Conservation (phyloP, 2,797 vertebrate genomes). For the Spinus olivaceus region DNA sequence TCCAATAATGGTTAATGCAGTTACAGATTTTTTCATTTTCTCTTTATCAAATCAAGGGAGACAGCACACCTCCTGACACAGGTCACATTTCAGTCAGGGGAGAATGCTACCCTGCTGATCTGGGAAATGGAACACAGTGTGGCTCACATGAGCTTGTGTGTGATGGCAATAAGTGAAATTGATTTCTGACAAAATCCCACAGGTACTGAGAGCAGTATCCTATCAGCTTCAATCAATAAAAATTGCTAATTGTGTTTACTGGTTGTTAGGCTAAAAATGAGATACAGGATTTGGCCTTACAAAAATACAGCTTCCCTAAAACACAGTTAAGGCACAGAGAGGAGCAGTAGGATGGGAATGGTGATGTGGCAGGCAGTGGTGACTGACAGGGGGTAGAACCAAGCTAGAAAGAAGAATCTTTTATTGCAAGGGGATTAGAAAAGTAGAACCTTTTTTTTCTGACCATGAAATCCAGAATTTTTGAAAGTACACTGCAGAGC, state of each 20-base stretch:
- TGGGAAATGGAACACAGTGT: not conserved
- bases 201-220: not conserved
- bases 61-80: not conserved
- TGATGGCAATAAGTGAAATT: not conserved
- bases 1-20: not conserved
- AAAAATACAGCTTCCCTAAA: not conserved
- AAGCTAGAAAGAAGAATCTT: not conserved
- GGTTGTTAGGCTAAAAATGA: not conserved
- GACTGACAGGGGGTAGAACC: not conserved
- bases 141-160: not conserved
- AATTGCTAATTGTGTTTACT: not conserved
- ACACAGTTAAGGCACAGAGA: not conserved
- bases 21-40: not conserved
- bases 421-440: not conserved
- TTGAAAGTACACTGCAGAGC: not conserved
- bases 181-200: not conserved
- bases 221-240: not conserved
- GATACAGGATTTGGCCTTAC: not conserved
- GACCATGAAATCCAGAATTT: not conserved
- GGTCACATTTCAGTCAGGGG: not conserved
- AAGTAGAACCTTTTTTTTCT: not conserved
- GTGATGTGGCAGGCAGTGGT: fast-evolving
- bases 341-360: not conserved
- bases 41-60: not conserved
- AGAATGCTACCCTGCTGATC: not conserved